phyloP scores from a whole-genome alignment of 1,140 invertebrate genomes.

The Nomia melanderi region DNA sequence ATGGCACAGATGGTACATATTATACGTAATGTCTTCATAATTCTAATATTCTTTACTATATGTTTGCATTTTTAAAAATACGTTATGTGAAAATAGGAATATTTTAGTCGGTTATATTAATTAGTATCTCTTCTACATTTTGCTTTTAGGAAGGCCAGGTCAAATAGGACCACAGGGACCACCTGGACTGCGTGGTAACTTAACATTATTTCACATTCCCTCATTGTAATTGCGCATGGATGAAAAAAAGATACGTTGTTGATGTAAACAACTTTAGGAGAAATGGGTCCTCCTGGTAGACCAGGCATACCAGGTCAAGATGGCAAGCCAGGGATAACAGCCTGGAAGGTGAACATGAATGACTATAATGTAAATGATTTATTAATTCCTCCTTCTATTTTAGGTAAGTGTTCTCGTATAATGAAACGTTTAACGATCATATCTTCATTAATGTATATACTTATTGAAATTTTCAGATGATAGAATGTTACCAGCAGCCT shows the following conservation, averaged over 20 bases:
- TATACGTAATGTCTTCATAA: not conserved
- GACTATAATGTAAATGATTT: constrained; percentile 83
- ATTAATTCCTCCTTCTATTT: constrained; percentile 90
- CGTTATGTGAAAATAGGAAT: too few species aligned
- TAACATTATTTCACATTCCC: constrained; percentile 42
- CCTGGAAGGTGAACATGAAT: constrained; percentile 85
- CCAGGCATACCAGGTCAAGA: constrained; percentile 85
- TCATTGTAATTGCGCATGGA: constrained; percentile 35
- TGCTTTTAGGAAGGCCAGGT: constrained; percentile 79
- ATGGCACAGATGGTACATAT: constrained; percentile 86
- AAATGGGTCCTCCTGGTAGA: constrained; percentile 86
- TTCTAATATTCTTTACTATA: not conserved
- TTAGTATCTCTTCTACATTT: not conserved
- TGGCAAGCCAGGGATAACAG: constrained; percentile 84
- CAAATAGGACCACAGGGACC: constrained; percentile 82
- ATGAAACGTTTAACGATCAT: not conserved
- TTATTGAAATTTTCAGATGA: constrained; percentile 21
- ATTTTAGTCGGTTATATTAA: too few species aligned
- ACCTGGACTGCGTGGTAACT: constrained; percentile 81
- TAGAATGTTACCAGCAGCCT: constrained; percentile 8
- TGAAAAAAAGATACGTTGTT: constrained; percentile 37
- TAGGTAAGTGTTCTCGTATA: constrained; percentile 80
- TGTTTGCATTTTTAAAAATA: too few species aligned
- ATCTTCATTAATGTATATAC: not conserved
- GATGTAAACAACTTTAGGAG: constrained; percentile 78